phyloP scores from a whole-genome alignment of 2,797 vertebrate species.

The Neosilurus hyrtlii region DNA sequence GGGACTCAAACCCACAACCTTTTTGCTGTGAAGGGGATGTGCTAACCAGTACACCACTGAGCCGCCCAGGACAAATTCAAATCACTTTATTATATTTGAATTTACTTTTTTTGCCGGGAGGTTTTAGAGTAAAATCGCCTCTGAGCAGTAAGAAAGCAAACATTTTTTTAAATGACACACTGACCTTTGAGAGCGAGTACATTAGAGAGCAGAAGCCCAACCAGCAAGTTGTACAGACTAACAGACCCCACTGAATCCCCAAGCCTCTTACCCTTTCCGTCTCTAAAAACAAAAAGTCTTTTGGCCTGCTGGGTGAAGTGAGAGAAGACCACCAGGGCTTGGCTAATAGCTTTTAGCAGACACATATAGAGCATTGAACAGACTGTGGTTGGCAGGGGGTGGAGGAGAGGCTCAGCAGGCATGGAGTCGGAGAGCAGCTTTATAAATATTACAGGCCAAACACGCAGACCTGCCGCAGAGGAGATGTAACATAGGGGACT shows the following conservation, averaged over 20 bases:
- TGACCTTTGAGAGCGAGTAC: constrained; percentile 45
- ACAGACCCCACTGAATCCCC: constrained; percentile 50
- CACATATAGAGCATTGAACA: constrained; percentile 57
- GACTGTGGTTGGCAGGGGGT: constrained; percentile 51
- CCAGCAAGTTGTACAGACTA: constrained; percentile 31
- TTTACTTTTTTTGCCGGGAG: constrained; percentile 33
- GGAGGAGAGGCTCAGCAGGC: constrained; percentile 60
- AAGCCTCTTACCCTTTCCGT: constrained; percentile 51
- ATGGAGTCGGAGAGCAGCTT: constrained; percentile 66
- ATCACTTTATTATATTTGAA: constrained; percentile 36
- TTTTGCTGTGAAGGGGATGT: too few species aligned
- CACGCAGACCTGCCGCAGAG: constrained; percentile 61
- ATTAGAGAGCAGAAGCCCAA: constrained; percentile 45
- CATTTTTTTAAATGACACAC: constrained; percentile 40
- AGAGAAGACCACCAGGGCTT: constrained; percentile 48
- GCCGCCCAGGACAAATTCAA: background rate
- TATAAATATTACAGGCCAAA: constrained; percentile 73
- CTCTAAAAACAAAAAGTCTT: constrained; percentile 54
- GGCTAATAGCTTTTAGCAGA: constrained; percentile 64
- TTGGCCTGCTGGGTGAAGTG: constrained; percentile 50
- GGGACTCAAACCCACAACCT: too few species aligned
- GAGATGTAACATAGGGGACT: constrained; percentile 61
- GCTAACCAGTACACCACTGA: too few species aligned
- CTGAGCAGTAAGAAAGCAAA: constrained; percentile 32
- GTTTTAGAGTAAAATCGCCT: constrained; percentile 33